These are phyloP conservation scores for Acanthosoma haemorrhoidale DNA, from an alignment of 2,888 invertebrate species.

Conservation along the genomic window DNA sequence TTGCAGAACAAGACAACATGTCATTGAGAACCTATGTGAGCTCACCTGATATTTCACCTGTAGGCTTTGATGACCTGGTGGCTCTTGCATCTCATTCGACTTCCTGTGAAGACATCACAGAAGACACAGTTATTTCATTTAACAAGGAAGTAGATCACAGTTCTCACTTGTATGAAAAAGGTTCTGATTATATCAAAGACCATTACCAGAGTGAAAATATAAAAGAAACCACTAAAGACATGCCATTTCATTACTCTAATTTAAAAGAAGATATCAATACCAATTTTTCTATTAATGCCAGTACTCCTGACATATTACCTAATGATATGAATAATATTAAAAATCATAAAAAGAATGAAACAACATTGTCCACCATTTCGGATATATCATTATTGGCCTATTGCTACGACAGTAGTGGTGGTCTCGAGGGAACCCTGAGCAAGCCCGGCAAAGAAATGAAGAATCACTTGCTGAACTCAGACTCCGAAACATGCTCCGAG, in stretches of 20 bases:
- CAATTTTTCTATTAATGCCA: background rate
- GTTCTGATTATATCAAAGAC: no score
- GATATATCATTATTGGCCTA: background rate
- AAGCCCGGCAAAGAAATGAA: background rate
- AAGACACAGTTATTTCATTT: background rate
- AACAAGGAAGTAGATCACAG: background rate
- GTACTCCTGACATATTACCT: background rate
- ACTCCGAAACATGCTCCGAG: background rate
- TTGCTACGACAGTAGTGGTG: background rate
- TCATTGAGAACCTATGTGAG: slow-evolving; percentile 16
- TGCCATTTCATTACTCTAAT: background rate
- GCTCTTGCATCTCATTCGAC: background rate
- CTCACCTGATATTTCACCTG: slow-evolving; percentile 3
- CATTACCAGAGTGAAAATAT: no score
- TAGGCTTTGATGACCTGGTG: slow-evolving; percentile 10
- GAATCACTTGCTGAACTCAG: background rate
- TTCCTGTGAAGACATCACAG: background rate
- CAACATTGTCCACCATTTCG: background rate
- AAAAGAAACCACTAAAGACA: no score
- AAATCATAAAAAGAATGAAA: background rate
- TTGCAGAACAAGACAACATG: slow-evolving; percentile 2
- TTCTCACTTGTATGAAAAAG: background rate
- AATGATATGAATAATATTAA: background rate
- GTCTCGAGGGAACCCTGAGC: background rate
- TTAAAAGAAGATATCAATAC: background rate